Evolutionary conservation across 2,888 invertebrate genomes (phyloP), one percentile per base, ranked within the genome.

Genomic region (Andrena haemorrhoa): DNA sequence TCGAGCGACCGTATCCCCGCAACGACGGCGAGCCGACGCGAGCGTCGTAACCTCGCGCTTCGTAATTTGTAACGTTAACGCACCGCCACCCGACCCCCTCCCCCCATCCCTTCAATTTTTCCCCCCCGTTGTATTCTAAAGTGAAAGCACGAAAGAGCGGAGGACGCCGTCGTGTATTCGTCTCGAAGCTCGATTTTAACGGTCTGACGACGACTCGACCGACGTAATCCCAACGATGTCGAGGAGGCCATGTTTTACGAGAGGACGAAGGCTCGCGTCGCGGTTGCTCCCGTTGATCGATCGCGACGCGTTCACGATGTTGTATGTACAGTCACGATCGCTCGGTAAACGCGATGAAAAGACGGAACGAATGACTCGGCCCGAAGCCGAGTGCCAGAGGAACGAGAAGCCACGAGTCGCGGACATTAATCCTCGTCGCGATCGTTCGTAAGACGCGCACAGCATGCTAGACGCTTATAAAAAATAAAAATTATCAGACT

Each of bases 371-470:
- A 23, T 3, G 2, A 23, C 53, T 56, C 49, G 56, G 16, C 23
- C 7, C 53, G 53, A 69, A 29, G 16, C 35, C 29, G 47, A 70
- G 41, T 16, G 41, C 41, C 41, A 41, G 31, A 12, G 47, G 41
- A 20, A n/a, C n/a, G 31, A 12, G 23, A 58, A 26, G 66, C n/a
- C 47, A 66, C 20, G 5, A 5, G 4, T 20, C 23, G 49, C 79
- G 53, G 56, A 56, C 65, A 33, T 66, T 53, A 58, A 68, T 75
- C 33, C 60, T 75, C 71, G 75, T 75, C 75, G 82, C 72, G 82
- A 75, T 82, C 71, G 31, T 71, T 79, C 56, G 66, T 63, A 81
- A 64, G 81, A 82, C 41, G 81, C 82, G 81, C 82, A 82, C 82
- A 81, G 81, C 81, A 82, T 66, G 63, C 64, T 75, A 82, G 72